These are phyloP conservation scores for Dolomedes plantarius DNA, from an alignment of 2,888 invertebrate genomes.

Conservation along the genomic window DNA sequence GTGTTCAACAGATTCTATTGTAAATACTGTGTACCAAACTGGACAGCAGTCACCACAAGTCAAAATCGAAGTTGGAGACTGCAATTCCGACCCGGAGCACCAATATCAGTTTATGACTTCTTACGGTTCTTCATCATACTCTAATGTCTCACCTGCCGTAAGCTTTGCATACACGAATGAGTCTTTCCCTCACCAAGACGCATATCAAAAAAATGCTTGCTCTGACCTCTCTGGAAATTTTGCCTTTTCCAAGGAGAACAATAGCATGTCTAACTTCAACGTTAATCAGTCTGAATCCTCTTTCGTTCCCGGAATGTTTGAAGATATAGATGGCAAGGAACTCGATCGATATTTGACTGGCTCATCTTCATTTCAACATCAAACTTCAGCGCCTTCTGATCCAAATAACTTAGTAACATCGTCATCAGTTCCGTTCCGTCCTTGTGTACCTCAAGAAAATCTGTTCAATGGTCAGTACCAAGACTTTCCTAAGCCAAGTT, in stretches of 20 bases:
- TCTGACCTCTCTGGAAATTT: conserved; percentile 15
- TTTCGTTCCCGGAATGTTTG: conserved; percentile 54
- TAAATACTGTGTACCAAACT: neutral
- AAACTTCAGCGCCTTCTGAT: conserved; percentile 20
- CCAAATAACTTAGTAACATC: conserved; percentile 13
- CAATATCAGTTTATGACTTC: conserved; percentile 50
- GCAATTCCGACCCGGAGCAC: conserved; percentile 42
- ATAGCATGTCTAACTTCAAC: conserved; percentile 9
- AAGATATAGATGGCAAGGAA: conserved; percentile 63
- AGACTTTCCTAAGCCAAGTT: conserved; percentile 34
- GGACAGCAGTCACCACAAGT: conserved; percentile 19
- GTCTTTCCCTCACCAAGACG: conserved; percentile 28
- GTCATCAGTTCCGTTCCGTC: conserved; percentile 31
- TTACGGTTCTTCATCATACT: conserved; percentile 30
- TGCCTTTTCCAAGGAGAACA: conserved; percentile 14
- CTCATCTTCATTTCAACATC: neutral
- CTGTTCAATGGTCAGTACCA: conserved; percentile 36
- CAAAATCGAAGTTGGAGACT: conserved; percentile 52
- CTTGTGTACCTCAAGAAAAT: conserved; percentile 23
- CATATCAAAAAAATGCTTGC: conserved; percentile 26
- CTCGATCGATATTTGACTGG: conserved; percentile 58
- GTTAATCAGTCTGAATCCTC: conserved; percentile 20
- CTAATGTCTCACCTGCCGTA: conserved; percentile 6
- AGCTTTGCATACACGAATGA: conserved; percentile 4
- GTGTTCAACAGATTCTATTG: conserved; percentile 18